phyloP scores from a whole-genome alignment of 2,888 invertebrate genomes.

The Deilephila porcellus region DNA sequence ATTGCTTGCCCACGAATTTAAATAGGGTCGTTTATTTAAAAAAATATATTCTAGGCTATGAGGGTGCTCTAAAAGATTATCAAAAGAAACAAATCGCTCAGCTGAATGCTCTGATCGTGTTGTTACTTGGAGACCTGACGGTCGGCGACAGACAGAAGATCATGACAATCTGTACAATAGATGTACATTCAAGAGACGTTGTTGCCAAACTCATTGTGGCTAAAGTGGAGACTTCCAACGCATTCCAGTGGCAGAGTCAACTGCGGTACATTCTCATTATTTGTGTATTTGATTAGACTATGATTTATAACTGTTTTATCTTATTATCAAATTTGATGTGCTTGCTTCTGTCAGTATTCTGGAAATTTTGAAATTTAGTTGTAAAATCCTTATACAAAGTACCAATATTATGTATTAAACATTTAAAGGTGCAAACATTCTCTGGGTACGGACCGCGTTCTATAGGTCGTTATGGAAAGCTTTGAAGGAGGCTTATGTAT shows the following conservation, averaged over 20 bases:
- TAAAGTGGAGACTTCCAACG: slow-evolving; percentile 91
- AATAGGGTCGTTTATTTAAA: not conserved
- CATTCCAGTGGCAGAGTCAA: slow-evolving; percentile 97
- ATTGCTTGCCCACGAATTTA: no score
- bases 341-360: no score
- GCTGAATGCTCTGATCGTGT: slow-evolving; percentile 91
- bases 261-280: slow-evolving; percentile 82
- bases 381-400: no score
- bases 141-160: slow-evolving; percentile 96
- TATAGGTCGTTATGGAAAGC: no score
- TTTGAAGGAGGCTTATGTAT: no score
- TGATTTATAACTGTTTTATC: not conserved
- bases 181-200: slow-evolving; percentile 97
- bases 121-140: slow-evolving; percentile 92
- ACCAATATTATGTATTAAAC: no score
- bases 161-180: slow-evolving; percentile 98
- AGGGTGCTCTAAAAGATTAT: slow-evolving; percentile 96
- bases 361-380: no score
- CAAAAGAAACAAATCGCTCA: slow-evolving; percentile 95
- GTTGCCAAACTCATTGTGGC: slow-evolving; percentile 93
- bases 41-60: slow-evolving; percentile 85
- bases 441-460: no score
- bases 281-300: not conserved
- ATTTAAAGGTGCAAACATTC: no score
- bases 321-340: no score